Base-by-base conservation (phyloP, 2,113 vertebrate genomes). In the Tychaedon coryphoeus region DNA sequence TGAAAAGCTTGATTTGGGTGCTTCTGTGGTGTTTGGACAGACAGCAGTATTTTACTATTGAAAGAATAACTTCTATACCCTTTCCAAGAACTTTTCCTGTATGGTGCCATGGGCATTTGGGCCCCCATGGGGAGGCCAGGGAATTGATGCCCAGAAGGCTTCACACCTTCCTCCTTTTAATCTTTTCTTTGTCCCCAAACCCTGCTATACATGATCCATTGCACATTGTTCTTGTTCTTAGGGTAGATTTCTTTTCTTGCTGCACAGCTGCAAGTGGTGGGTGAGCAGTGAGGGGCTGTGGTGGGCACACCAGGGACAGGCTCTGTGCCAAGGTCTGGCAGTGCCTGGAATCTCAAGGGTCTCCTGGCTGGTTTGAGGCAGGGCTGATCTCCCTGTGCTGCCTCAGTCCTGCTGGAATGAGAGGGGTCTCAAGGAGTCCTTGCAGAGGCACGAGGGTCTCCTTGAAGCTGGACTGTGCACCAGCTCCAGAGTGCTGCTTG, bases 361-460 rank as follows among this genome's bases (percentile, higher is more conserved):
- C 24, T 71, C 1, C 0, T 2, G 18, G 70, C 22, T 2, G 8
- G 14, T 4, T 14, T n/a, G 51, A 9, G 66, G 66, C 66, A 74
- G 34, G 18, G 50, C 17, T 45, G 36, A 5, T 31, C 2, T 64
- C 54, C 31, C 48, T 8, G 0, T 0, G 0, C 23, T 48, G 48
- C 38, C 50, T 40, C 14, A 9, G 10, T 18, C 54, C 45, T 6
- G 2, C 5, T 8, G 3, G 20, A 11, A 6, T 36, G 29, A 0
- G 5, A 23, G 20, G 14, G 14, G 28, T 16, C 58, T 56, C 1
- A 1, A 53, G 58, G 38, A 33, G 12, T 22, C 31, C 29, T 34
- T 1, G 2, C 23, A 1, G 2, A 2, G 4, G 23, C 72, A 23
- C 0, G 0, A 45, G 40, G 33, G 24, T 38, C 14, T 19, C 26